A percentile compares a stretch with the other conserved stretches of the same genome.
Conservation (phyloP, 2,797 vertebrate genomes). For the Eleutherodactylus coqui region DNA sequence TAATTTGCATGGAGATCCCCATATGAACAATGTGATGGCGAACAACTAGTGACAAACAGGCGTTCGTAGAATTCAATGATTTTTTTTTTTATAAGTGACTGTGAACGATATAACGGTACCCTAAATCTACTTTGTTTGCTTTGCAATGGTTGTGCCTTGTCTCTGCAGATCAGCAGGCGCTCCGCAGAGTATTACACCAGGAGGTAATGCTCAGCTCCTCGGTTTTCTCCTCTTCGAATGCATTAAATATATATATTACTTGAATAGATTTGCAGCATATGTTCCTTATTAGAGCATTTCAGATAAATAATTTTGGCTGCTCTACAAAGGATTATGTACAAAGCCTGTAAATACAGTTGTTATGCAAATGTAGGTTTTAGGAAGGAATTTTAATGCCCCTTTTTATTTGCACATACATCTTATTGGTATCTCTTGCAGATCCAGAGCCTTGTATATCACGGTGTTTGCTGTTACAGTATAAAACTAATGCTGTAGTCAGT, state of each 20-base stretch:
- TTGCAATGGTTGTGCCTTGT: too few relatives aligned
- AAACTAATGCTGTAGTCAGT: neutral
- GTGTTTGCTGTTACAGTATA: neutral
- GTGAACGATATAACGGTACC: too few relatives aligned
- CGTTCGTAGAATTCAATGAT: too few relatives aligned
- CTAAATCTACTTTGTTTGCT: too few relatives aligned
- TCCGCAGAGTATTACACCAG: too few relatives aligned
- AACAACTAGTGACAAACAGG: too few relatives aligned
- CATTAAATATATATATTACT: neutral
- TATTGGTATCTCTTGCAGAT: neutral
- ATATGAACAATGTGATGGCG: too few relatives aligned
- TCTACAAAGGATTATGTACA: slow-evolving; percentile 37
- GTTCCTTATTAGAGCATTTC: slow-evolving; percentile 59
- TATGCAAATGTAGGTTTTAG: slow-evolving; percentile 26
- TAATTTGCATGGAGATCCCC: too few relatives aligned
- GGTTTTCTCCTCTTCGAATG: neutral
- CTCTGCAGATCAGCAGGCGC: too few relatives aligned
- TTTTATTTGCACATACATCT: slow-evolving; percentile 35
- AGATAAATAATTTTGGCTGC: slow-evolving; percentile 45
- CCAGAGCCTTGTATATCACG: neutral
- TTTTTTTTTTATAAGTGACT: too few relatives aligned
- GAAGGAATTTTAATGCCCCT: slow-evolving; percentile 12
- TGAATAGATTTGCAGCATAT: slow-evolving; percentile 41
- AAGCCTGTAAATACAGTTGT: slow-evolving; percentile 39
- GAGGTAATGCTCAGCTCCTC: neutral